phyloP scores from a whole-genome alignment of 2,888 invertebrate species.

The Cinara cedri region DNA sequence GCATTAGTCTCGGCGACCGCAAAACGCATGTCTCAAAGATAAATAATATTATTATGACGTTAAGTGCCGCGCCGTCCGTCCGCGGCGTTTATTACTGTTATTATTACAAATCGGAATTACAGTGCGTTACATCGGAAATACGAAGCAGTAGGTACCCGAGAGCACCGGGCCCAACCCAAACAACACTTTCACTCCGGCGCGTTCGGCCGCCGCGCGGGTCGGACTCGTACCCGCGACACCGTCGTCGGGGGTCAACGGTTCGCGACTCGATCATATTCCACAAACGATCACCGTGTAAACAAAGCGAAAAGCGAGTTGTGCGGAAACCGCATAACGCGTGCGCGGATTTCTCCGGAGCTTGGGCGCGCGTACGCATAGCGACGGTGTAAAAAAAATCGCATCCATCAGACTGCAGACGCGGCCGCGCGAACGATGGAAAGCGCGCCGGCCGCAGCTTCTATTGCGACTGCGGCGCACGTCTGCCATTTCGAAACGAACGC shows the following conservation, averaged over 20 bases:
- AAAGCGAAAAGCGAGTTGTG: conserved; percentile 2
- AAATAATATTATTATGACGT: background rate
- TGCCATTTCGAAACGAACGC: too few relatives aligned
- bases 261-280: conserved; percentile 47
- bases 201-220: conserved; percentile 22
- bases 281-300: conserved; percentile 40
- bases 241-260: conserved; percentile 44
- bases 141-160: background rate
- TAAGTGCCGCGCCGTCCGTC: background rate
- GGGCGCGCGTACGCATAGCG: too few relatives aligned
- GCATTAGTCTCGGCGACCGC: background rate
- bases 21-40: conserved; percentile 1
- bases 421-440: background rate
- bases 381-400: too few relatives aligned
- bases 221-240: background rate
- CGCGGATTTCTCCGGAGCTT: conserved; percentile 43
- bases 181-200: conserved; percentile 35
- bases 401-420: too few relatives aligned
- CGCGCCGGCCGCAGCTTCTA: background rate
- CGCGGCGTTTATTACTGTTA: background rate
- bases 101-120: conserved; percentile 10
- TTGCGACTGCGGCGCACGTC: too few relatives aligned
- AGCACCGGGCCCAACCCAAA: conserved; percentile 11
- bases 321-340: conserved; percentile 11
- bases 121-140: conserved; percentile 8